Evolutionary conservation across 2,797 vertebrate genomes (phyloP).

Genomic region (Chiroxiphia lanceolata): DNA sequence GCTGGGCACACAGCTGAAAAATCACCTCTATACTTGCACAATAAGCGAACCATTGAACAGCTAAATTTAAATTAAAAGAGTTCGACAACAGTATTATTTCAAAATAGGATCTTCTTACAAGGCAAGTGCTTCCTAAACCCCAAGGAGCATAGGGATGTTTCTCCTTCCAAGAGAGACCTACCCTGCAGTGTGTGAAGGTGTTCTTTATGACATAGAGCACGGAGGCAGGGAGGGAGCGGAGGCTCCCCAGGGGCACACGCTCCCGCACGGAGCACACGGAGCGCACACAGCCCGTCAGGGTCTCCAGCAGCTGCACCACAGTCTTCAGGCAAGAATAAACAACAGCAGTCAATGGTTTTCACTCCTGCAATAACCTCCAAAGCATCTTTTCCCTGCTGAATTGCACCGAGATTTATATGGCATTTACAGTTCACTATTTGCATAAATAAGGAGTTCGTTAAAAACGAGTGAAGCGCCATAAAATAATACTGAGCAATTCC

Average conservation of each 20-base stretch:
- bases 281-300: conserved; percentile 82
- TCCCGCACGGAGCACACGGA: conserved; percentile 80
- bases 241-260: conserved; percentile 70
- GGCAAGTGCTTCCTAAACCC: background rate
- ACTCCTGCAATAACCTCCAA: background rate
- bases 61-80: background rate
- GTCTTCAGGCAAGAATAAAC: conserved; percentile 68
- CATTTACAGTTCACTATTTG: background rate
- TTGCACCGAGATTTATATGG: background rate
- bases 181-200: conserved; percentile 92
- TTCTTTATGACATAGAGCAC: conserved; percentile 85
- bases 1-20: background rate
- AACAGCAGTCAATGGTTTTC: background rate
- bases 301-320: conserved; percentile 84
- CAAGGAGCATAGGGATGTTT: background rate
- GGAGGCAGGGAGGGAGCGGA: conserved; percentile 85
- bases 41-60: background rate
- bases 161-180: conserved; percentile 28
- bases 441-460: background rate
- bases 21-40: background rate
- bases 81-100: rapidly evolving
- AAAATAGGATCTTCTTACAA: background rate
- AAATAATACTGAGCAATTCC: background rate
- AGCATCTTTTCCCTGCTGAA: background rate
- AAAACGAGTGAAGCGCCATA: background rate